phyloP scores from a whole-genome alignment of 2,113 vertebrate species.

The Grus americana region DNA sequence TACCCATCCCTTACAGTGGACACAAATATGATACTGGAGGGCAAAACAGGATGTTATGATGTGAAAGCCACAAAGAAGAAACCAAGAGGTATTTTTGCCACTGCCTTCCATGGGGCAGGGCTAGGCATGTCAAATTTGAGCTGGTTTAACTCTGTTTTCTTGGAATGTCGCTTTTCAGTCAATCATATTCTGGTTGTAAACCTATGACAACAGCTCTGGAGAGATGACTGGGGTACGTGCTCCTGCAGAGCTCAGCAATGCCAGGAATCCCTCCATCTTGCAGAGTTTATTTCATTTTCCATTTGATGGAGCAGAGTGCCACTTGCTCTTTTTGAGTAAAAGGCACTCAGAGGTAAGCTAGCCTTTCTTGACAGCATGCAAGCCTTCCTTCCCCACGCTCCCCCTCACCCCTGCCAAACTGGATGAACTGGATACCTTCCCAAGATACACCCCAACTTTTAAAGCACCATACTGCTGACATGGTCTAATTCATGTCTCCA shows the following conservation, averaged over 20 bases:
- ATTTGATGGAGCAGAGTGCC: background rate
- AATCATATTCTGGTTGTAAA: background rate
- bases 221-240: accelerated
- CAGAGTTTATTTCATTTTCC: background rate
- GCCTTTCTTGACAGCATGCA: background rate
- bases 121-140: background rate
- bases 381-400: background rate
- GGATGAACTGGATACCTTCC: constrained; percentile 22
- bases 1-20: background rate
- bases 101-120: background rate
- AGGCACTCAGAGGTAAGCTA: background rate
- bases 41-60: background rate
- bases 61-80: background rate
- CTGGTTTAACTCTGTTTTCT: background rate
- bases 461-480: background rate
- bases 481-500: background rate
- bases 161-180: background rate
- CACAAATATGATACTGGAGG: accelerated
- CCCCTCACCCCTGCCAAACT: background rate
- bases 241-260: background rate
- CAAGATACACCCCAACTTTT: constrained; percentile 38
- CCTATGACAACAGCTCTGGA: background rate
- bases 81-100: background rate
- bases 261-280: background rate
- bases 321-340: background rate